A percentile compares a stretch with the other conserved stretches of the same genome.
Evolutionary conservation across 2,888 invertebrate genomes (phyloP).

Genomic region (Unio delphinus): DNA sequence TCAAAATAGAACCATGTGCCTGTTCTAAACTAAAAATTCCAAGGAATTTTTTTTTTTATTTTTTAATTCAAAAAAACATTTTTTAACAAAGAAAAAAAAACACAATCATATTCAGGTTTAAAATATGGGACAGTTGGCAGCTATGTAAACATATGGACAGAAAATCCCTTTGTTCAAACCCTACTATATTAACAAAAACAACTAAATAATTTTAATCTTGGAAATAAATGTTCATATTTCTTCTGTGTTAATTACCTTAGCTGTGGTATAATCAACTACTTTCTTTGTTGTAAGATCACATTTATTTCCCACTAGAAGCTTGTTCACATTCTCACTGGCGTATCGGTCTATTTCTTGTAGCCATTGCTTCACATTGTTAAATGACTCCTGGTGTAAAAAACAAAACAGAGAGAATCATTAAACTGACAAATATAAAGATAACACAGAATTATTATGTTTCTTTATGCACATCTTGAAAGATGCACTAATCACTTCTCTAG

Average conservation of each 20-base stretch:
- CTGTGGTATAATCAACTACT: constrained; percentile 97
- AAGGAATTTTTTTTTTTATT: too few species aligned
- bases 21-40: too few species aligned
- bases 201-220: not conserved
- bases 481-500: too few species aligned
- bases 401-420: not conserved
- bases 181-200: too few species aligned
- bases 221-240: not conserved
- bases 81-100: too few species aligned
- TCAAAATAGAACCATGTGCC: too few species aligned
- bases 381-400: constrained; percentile 81
- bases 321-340: constrained; percentile 99
- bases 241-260: constrained; percentile 83
- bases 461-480: too few species aligned
- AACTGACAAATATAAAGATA: not conserved
- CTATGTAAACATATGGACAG: too few species aligned
- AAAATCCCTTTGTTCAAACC: too few species aligned
- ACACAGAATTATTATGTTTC: not conserved
- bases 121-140: too few species aligned
- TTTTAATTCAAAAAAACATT: too few species aligned
- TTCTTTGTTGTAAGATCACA: constrained; percentile 98
- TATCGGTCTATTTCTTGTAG: constrained; percentile 99
- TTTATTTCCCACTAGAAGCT: constrained; percentile 99
- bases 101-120: too few species aligned
- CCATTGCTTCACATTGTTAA: constrained; percentile 99